These are phyloP conservation scores for Pocota personata DNA, from an alignment of 2,888 invertebrate species.

Conservation along the genomic window DNA sequence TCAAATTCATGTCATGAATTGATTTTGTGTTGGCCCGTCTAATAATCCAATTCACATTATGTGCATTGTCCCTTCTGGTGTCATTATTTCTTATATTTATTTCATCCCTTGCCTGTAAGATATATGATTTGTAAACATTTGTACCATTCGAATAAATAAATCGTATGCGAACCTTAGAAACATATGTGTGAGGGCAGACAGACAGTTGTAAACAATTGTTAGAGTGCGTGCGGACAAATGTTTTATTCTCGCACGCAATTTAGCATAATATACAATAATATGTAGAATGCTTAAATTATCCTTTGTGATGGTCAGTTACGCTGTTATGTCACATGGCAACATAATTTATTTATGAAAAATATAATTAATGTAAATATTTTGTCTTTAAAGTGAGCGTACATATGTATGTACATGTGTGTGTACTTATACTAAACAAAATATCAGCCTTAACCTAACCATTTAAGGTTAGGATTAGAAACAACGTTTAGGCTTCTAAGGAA, in stretches of 20 bases:
- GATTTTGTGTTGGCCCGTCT: no score
- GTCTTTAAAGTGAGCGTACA: not conserved
- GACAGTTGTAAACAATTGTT: conserved; percentile 8
- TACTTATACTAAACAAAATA: no score
- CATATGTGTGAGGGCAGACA: not conserved
- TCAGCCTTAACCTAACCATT: no score
- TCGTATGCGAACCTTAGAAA: not conserved
- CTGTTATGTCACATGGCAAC: not conserved
- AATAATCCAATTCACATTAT: no score
- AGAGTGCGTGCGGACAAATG: conserved; percentile 21
- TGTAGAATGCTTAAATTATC: not conserved
- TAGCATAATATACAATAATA: not conserved
- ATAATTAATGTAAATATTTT: no score
- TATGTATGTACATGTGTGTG: not conserved
- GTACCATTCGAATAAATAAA: not conserved
- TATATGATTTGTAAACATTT: not conserved
- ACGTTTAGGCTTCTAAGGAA: no score
- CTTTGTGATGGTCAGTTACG: not conserved
- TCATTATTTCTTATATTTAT: not conserved
- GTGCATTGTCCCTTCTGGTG: not conserved
- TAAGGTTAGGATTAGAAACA: no score
- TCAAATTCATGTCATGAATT: no score
- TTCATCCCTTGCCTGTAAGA: not conserved
- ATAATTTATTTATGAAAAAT: not conserved
- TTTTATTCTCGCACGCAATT: conserved; percentile 21